Base-by-base conservation (phyloP, 2,113 vertebrate species). In the Pedionomus torquatus region DNA sequence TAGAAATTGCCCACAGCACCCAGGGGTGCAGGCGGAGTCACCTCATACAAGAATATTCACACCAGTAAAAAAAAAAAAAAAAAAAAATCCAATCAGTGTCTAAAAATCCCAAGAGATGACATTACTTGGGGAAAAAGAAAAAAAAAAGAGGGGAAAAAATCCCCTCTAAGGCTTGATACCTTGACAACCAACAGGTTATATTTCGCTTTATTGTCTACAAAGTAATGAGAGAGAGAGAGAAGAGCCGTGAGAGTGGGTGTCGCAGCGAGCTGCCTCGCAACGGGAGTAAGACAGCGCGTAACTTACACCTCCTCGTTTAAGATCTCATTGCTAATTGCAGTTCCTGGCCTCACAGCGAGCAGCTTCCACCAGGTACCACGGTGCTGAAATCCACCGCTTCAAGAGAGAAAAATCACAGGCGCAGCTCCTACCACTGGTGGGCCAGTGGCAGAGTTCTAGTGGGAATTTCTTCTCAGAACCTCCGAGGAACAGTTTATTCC, bases 141-240 rank as follows among this genome's bases (percentile, higher is more conserved):
- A 64, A 43, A 33, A 33, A 13, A 6, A 6, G 3, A 21, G 26
- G 48, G 17, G 2, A 7, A 20, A 41, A 74, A 93, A 58, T 60
- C 60, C 39, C 90, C 76, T 90, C 35, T 80, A 63, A 94, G 90
- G 81, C 81, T 91, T 57, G 81, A 95, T 94, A 90, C 79, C 92
- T 92, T 96, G 95, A 95, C 96, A 96, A 93, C 93, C 85, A 97
- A 88, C 71, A 89, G 83, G 90, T 90, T 94, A 89, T 80, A 92
- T 92, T 95, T 93, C 92, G 82, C 93, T 94, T 95, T 88, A 93
- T 93, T 95, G 76, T 78, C 93, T 96, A 75, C 19, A 64, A 86
- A 86, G 90, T 55, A 92, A 93, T 35, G 82, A 87, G 91, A 89
- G 89, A 74, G 89, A 74, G 80, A 83, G 87, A 92, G 87, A 79